Base-by-base conservation (phyloP, 2,888 invertebrate species). In the Erebia ligea region DNA sequence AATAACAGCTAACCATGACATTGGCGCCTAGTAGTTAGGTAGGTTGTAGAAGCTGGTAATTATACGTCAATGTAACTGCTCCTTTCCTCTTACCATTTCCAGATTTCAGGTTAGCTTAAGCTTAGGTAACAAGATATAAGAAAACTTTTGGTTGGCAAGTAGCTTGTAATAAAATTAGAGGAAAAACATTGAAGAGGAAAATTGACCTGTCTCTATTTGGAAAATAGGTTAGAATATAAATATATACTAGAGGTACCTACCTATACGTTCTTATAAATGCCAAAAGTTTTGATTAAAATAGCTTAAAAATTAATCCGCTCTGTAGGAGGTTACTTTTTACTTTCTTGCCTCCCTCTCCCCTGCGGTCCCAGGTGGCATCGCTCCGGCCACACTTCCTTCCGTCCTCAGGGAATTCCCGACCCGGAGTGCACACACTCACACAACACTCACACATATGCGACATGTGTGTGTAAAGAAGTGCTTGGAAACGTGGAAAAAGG, bases 351-450 rank as follows among this genome's bases (percentile, higher is more conserved):
- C 69, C 73, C 72, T 67, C 76, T 72, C 75, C 75, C 75, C 74
- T 75, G 74, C 75, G 84, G 86, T 91, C 92, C 91, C 92, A 92
- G 91, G 91, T 91, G 92, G 86, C 89, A 80, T 76, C 78, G 84
- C 85, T 87, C 85, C 86, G 89, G 91, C 91, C 91, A 86, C 92
- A 90, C 89, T 90, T 91, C 86, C 88, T 90, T 86, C 84, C 82
- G 84, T 90, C 92, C 85, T 90, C 63, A 71, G 90, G 88, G 92
- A 86, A 79, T 83, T 73, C 83, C 87, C 88, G 84, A 83, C 87
- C 86, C 88, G 82, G 82, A 78, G 82, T 84, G 81, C 85, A 78
- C 89, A 85, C 86, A 84, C 84, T 79, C 73, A 69, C 76, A 73
- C 73, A 72, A 77, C 76, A 76, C 79, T 77, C 81, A 78, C 74